Percentiles rank a stretch among this genome's conserved stretches.
Conservation (phyloP, 2,113 vertebrate genomes). For the Pristiophorus japonicus region DNA sequence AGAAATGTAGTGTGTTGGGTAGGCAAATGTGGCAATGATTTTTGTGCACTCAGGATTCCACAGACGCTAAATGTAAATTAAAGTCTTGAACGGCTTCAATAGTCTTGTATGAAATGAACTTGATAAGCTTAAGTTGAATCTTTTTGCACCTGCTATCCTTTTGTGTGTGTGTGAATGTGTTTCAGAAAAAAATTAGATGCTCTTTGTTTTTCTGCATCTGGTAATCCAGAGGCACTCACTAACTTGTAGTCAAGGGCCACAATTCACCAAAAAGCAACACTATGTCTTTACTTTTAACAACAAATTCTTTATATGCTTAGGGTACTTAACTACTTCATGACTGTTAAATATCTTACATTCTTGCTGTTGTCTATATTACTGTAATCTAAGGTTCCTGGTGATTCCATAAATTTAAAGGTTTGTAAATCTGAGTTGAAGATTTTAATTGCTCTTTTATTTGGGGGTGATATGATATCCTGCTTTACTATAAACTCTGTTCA, state of each 20-base stretch:
- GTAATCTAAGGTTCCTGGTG: not conserved
- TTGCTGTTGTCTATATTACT: not conserved
- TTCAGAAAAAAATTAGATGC: not conserved
- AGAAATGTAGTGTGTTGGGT: not conserved
- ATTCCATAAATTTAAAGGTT: not conserved
- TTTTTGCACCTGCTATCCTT: not conserved
- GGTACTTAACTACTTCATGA: not conserved
- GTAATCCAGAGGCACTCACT: not conserved
- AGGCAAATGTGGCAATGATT: not conserved
- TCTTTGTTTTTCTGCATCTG: not conserved
- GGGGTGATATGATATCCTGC: not conserved
- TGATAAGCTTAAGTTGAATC: not conserved
- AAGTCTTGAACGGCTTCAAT: not conserved
- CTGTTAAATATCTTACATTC: not conserved
- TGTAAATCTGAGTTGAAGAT: not conserved
- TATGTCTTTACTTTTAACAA: not conserved
- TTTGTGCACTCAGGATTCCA: not conserved
- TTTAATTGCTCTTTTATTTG: not conserved
- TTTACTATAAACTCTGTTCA: not conserved
- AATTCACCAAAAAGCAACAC: not conserved
- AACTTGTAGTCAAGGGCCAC: not conserved
- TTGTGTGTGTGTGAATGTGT: not conserved
- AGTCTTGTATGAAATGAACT: not conserved
- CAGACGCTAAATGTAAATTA: not conserved
- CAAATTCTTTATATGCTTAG: not conserved